phyloP scores from a whole-genome alignment of 1,140 invertebrate species.

The Drosophila willistoni region DNA sequence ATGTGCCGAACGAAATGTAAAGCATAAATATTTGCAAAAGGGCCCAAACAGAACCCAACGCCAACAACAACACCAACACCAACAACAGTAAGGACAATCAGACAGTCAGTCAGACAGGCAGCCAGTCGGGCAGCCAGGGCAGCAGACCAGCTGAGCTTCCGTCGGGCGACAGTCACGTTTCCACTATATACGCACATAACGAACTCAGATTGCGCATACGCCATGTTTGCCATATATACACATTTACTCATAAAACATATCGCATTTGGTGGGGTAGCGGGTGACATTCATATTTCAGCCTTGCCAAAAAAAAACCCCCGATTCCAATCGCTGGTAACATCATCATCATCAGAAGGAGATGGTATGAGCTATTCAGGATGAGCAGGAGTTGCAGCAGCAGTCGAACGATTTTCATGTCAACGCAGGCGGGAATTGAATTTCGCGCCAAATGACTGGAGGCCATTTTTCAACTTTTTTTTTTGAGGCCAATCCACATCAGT shows the following conservation, averaged over 20 bases:
- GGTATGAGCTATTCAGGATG: not conserved
- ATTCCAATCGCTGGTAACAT: constrained; percentile 56
- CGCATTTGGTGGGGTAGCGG: constrained; percentile 29
- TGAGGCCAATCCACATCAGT: constrained; percentile 58
- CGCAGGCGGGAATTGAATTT: constrained; percentile 80
- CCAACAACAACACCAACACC: not conserved
- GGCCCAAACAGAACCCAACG: constrained; percentile 28
- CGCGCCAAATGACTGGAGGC: constrained; percentile 77
- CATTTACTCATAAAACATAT: constrained; percentile 69
- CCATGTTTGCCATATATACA: constrained; percentile 66
- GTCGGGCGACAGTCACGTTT: constrained; percentile 70
- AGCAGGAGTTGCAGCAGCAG: constrained; percentile 13
- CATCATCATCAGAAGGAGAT: constrained; percentile 61
- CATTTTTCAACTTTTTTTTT: constrained; percentile 72
- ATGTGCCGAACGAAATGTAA: constrained; percentile 79
- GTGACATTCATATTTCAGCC: constrained; percentile 51
- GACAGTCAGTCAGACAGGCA: not conserved
- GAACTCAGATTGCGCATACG: constrained; percentile 73
- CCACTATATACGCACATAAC: constrained; percentile 47
- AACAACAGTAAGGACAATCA: not conserved
- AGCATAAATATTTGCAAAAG: constrained; percentile 81
- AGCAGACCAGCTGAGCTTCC: constrained; percentile 61
- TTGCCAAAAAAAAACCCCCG: constrained; percentile 30
- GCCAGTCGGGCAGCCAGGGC: not conserved
- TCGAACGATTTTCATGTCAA: constrained; percentile 67